Percentiles rank a stretch among this genome's conserved stretches.
These are phyloP conservation scores for Mus spretus DNA, from an alignment of 2,797 vertebrate genomes.

Conservation along the genomic window DNA sequence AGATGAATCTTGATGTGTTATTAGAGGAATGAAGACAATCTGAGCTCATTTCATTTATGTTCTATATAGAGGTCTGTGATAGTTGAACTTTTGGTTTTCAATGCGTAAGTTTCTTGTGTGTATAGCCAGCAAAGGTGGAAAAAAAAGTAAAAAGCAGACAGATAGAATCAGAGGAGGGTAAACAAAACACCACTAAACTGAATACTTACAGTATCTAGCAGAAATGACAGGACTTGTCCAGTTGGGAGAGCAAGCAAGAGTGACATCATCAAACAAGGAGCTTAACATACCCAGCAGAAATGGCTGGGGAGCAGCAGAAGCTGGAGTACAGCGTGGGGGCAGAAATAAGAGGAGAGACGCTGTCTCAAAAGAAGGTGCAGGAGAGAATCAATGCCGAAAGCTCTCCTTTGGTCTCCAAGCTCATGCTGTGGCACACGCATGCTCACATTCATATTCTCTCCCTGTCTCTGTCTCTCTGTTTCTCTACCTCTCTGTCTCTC, in stretches of 20 bases:
- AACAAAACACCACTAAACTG: not conserved
- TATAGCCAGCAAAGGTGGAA: not conserved
- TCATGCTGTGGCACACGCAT: no score
- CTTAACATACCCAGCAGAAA: not conserved
- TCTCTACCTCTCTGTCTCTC: not conserved
- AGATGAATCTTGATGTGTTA: not conserved
- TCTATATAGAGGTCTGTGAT: not conserved
- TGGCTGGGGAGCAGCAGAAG: not conserved
- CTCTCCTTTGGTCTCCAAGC: not conserved
- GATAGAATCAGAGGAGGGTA: not conserved
- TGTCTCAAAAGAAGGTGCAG: not conserved
- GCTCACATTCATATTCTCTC: not conserved
- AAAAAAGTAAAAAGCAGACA: not conserved
- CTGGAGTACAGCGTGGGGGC: not conserved
- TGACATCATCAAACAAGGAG: no score
- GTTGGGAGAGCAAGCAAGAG: not conserved
- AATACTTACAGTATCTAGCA: no score
- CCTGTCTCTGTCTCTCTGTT: not conserved
- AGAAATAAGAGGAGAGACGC: not conserved
- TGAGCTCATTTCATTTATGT: not conserved
- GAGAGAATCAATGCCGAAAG: not conserved
- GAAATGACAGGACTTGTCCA: no score
- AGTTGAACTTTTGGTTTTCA: not conserved
- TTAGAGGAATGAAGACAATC: not conserved
- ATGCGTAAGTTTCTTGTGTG: not conserved